These are phyloP conservation scores for Acronicta aceris DNA, from an alignment of 2,888 invertebrate species.

Conservation along the genomic window DNA sequence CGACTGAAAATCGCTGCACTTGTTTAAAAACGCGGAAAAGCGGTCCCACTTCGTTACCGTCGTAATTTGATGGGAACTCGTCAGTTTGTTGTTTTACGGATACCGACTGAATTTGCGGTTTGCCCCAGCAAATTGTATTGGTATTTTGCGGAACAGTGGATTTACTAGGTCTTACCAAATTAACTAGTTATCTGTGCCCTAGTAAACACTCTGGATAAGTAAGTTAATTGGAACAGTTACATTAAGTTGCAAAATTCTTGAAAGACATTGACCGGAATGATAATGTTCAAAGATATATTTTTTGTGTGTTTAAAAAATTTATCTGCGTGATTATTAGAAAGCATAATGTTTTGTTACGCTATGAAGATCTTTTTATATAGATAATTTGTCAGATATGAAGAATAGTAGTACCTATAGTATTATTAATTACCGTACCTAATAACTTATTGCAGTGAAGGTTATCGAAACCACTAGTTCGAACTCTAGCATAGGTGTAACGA, in stretches of 20 bases:
- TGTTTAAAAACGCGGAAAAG: slow-evolving; percentile 65
- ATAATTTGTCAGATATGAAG: not conserved
- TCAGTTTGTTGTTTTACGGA: slow-evolving; percentile 47
- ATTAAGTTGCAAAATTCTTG: slow-evolving; percentile 32
- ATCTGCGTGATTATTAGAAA: slow-evolving; percentile 13
- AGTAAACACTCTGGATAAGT: slow-evolving; percentile 32
- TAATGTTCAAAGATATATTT: slow-evolving; percentile 1
- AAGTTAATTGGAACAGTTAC: slow-evolving; percentile 30
- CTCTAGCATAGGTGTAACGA: not conserved
- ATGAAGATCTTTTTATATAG: slow-evolving; percentile 29
- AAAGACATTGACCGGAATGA: slow-evolving; percentile 21
- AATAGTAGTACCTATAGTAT: no score
- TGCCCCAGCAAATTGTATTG: slow-evolving; percentile 50
- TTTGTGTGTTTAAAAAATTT: slow-evolving; percentile 11
- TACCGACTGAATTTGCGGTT: slow-evolving; percentile 55
- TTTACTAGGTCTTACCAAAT: slow-evolving; percentile 41
- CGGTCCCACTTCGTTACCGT: slow-evolving; percentile 56
- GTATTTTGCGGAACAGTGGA: slow-evolving; percentile 26
- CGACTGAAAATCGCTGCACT: slow-evolving; percentile 46
- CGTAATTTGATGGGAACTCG: slow-evolving; percentile 65
- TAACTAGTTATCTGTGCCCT: slow-evolving; percentile 41
- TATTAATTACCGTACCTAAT: not conserved
- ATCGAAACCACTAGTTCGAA: not conserved
- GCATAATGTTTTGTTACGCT: slow-evolving; percentile 11
- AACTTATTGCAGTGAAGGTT: not conserved